Evolutionary conservation across 2,797 vertebrate genomes (phyloP), one percentile per base, ranked within the genome.

Genomic region (Lateolabrax maculatus): DNA sequence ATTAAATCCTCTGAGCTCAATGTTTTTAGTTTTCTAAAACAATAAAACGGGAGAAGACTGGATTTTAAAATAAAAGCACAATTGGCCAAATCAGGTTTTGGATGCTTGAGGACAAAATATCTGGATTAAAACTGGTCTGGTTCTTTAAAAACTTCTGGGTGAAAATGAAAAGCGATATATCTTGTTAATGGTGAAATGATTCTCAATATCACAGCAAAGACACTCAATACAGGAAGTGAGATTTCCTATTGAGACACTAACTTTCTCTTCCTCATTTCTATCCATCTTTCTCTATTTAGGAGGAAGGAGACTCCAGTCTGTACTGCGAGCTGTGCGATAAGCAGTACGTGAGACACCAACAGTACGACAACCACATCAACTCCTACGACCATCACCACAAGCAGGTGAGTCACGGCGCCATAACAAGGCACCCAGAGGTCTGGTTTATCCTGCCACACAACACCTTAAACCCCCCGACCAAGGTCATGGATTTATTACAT

Each of bases 331-430:
- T 99, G 74, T 99, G 98, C 78, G 96, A 99, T 90, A 99, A 99
- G 92, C 98, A 98, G 91, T 99, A 99, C 73, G 95, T 98, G 84
- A 97, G 98, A 83, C 98, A 99, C 88, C 97, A 98, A 75, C 97
- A 99, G 92, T 99, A 96, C 90, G 98, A 99, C 95, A 99, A 99
- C 95, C 98, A 99, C 92, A 99, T 99, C 92, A 99, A 98, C 94
- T 99, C 98, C 49, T 98, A 99, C 4, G 98, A 99, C 91, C 98
- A 99, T 5, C 98, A 98, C 81, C 98, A 99, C 95, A 98, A 97
- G 87, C 98, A 99, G 98, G 98, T 99, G 95, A 88, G 90, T 76
- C 63, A 55, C 66, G 3, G 91, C 93, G 3, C 25, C 75, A 25
- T 65, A 46, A 83, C 75, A 4, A 48, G 75, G 48, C 76, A 69